phyloP scores from a whole-genome alignment of 2,113 vertebrate species.

The Colossoma macropomum region DNA sequence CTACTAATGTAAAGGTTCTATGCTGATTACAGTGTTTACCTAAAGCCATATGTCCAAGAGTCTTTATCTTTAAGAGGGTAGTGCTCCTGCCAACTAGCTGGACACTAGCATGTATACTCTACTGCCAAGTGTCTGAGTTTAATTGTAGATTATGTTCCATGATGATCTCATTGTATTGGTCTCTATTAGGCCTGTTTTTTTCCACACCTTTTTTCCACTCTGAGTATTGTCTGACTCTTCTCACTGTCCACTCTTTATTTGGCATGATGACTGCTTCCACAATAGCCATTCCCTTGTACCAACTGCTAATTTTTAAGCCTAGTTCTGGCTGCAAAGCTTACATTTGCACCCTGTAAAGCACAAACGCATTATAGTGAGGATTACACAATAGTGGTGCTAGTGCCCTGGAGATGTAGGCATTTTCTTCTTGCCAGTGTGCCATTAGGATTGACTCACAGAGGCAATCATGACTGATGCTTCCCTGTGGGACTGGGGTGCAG shows the following conservation, averaged over 20 bases:
- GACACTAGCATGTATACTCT: no score
- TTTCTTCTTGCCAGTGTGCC: neutral
- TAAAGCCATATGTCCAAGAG: no score
- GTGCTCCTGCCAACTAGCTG: no score
- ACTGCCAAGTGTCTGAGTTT: no score
- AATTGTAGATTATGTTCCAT: neutral
- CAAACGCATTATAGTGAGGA: neutral
- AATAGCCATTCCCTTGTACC: neutral
- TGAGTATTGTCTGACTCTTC: no score
- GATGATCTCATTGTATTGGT: neutral
- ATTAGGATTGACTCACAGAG: neutral
- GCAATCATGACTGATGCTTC: neutral
- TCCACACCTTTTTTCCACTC: no score
- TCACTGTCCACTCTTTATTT: no score
- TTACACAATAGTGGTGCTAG: neutral
- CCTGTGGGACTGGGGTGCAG: neutral
- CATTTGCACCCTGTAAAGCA: neutral
- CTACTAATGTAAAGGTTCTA: no score
- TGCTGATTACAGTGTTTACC: no score
- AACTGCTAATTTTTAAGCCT: neutral
- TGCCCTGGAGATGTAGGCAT: neutral
- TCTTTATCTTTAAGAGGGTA: no score
- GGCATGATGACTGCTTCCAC: neutral
- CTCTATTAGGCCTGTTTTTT: no score
- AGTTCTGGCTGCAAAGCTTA: neutral